A percentile compares a stretch with the other conserved stretches of the same genome.
phyloP scores from a whole-genome alignment of 2,888 invertebrate species.

The Tridacna gigas region DNA sequence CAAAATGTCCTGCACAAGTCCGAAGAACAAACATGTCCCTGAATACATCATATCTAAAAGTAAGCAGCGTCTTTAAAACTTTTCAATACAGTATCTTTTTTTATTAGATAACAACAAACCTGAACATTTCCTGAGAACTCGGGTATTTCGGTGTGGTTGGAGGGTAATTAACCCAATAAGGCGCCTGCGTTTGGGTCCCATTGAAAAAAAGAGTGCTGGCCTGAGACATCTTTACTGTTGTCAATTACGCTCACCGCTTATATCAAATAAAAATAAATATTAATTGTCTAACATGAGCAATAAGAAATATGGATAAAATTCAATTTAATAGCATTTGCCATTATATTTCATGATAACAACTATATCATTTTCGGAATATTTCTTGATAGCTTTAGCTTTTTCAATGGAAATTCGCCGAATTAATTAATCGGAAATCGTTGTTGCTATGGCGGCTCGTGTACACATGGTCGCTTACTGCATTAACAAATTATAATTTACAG shows the following conservation, averaged over 20 bases:
- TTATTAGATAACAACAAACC: constrained; percentile 66
- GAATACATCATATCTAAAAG: too few species aligned
- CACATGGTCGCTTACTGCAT: constrained; percentile 59
- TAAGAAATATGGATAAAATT: too few species aligned
- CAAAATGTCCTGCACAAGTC: too few species aligned
- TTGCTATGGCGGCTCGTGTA: constrained; percentile 54
- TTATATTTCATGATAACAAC: too few species aligned
- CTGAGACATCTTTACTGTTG: constrained; percentile 71
- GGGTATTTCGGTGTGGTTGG: constrained; percentile 83
- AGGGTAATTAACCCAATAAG: constrained; percentile 82
- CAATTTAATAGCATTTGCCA: too few species aligned
- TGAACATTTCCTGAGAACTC: constrained; percentile 82
- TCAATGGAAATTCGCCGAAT: too few species aligned
- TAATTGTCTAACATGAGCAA: neutral
- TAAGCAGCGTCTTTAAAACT: too few species aligned
- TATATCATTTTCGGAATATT: too few species aligned
- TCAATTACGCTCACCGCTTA: constrained; percentile 66
- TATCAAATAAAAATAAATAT: constrained; percentile 14
- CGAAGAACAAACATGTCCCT: too few species aligned
- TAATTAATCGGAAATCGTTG: constrained; percentile 19
- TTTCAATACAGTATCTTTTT: too few species aligned
- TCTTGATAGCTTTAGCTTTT: too few species aligned
- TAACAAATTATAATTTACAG: constrained; percentile 9
- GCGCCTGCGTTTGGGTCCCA: constrained; percentile 76
- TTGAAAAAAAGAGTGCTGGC: constrained; percentile 78